Percentiles rank a stretch among this genome's conserved stretches.
phyloP scores from a whole-genome alignment of 2,797 vertebrate genomes.

The Danio aesculapii region DNA sequence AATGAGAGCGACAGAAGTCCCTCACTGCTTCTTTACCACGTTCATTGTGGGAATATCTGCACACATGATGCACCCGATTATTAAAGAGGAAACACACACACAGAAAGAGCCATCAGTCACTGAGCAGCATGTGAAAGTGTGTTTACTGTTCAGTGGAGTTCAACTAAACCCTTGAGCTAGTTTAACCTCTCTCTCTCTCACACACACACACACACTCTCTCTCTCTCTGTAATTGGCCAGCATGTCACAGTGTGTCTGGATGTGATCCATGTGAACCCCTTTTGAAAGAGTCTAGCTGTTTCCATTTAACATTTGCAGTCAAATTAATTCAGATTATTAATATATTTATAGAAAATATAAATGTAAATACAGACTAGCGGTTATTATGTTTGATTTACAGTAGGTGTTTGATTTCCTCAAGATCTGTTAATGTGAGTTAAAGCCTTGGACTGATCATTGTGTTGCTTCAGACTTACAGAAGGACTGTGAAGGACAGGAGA shows the following conservation, averaged over 20 bases:
- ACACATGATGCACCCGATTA: neutral
- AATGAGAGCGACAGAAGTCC: neutral
- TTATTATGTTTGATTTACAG: no score
- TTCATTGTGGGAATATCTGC: neutral
- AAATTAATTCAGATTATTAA: neutral
- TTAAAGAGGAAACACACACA: constrained; percentile 6
- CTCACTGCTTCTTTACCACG: neutral
- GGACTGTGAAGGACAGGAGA: no score
- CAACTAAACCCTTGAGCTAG: constrained; percentile 67
- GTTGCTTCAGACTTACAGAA: no score
- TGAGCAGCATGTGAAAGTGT: constrained; percentile 19
- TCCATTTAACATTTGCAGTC: neutral
- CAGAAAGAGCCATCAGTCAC: neutral
- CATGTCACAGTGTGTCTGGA: constrained; percentile 64
- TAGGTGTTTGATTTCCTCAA: no score
- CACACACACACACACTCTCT: constrained; percentile 6
- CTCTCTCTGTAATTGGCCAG: constrained; percentile 38
- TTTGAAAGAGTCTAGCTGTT: neutral
- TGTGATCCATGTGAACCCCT: constrained; percentile 4
- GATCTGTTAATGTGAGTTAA: no score
- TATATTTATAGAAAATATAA: no score
- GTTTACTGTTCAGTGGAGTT: constrained; percentile 64
- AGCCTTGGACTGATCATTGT: no score
- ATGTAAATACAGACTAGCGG: no score
- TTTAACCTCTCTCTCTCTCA: constrained; percentile 22